Base-by-base conservation (phyloP, 2,797 vertebrate genomes). In the Acipenser oxyrinchus region DNA sequence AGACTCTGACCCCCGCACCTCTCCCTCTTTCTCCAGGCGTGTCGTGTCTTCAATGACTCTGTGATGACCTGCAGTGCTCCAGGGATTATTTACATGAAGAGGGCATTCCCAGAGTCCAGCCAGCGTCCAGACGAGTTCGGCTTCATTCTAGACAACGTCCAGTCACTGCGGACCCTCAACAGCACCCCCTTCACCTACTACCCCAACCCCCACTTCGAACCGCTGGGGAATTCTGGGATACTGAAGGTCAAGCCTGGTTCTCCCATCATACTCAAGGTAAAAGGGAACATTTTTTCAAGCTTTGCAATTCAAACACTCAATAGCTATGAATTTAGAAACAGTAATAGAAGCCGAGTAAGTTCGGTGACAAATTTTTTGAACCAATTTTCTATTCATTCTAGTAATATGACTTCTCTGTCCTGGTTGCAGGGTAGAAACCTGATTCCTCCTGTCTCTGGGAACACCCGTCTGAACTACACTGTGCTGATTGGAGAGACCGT, bases 201-300 rank as follows among this genome's bases (percentile, higher is more conserved):
- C 72, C 93, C 94, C 0, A 92, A 96, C 76, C 94, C 94, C 0
- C 88, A 85, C 67, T 92, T 95, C 23, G 93, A 96, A 73, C 76
- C 88, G 0, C 87, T 95, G 0, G 91, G 91, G 18, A 89, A 71
- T 3, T 77, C 89, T 0, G 93, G 94, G 1, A 88, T 93, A 68
- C 79, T 94, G 69, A 93, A 94, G 67, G 89, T 95, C 68, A 95
- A 95, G 66, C 94, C 92, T 0, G 93, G 93, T 50, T 94, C 94
- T 4, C 94, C 94, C 0, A 90, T 95, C 63, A 92, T 95, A 75
- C 84, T 95, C 13, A 95, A 95, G 92, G 94, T 93, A 73, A 66
- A 37, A 4, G 15, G 15, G 15, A 18, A 1, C 15, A 1, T 18
- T 1, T 37, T 37, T 3, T 37, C 23, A 37, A 37, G 23, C 23